Base-by-base conservation (phyloP, 2,113 vertebrate genomes). In the Heterotis niloticus region DNA sequence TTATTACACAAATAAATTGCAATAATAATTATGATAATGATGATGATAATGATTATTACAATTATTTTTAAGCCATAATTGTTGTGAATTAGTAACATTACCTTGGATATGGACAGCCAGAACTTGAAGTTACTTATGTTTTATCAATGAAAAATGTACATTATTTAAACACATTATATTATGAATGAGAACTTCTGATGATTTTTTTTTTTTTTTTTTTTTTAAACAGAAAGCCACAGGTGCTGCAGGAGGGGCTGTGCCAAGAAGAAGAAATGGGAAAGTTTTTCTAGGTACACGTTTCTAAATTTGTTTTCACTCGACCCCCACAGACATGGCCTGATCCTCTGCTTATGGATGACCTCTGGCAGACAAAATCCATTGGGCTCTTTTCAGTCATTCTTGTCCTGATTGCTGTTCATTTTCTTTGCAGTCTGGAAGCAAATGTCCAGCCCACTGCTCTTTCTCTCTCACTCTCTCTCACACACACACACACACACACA, bases 181-280 rank as follows among this genome's bases (percentile, higher is more conserved):
- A 44, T 44, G 34, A 44, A 7, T 7, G 34, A 44, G 59, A 14
- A 62, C 3, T 62, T 62, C 11, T 14, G 34, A 44, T 44, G 34
- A 44, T 44, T 44, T 4, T 44, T 44, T 44, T 44, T 44, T 7
- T 86, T 73, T 81, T 85, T 83, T 52, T 52, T 60, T 52, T 66
- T 60, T 54, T 10, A 13, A 90, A 80, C 93, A 98, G 98, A 99
- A 97, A 91, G 88, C 94, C 90, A 96, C 94, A 88, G 98, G 96
- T 83, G 97, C 96, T 80, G 95, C 97, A 85, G 96, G 93, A 86
- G 96, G 96, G 66, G 95, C 94, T 82, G 90, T 95, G 86, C 94
- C 95, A 79, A 95, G 95, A 92, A 90, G 94, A 84, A 95, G 92
- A 88, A 98, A 97, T 82, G 93, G 95, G 83, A 96, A 96, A 93